A percentile compares a stretch with the other conserved stretches of the same genome.
phyloP scores from a whole-genome alignment of 2,888 invertebrate genomes.

The Yponomeuta malinellus region DNA sequence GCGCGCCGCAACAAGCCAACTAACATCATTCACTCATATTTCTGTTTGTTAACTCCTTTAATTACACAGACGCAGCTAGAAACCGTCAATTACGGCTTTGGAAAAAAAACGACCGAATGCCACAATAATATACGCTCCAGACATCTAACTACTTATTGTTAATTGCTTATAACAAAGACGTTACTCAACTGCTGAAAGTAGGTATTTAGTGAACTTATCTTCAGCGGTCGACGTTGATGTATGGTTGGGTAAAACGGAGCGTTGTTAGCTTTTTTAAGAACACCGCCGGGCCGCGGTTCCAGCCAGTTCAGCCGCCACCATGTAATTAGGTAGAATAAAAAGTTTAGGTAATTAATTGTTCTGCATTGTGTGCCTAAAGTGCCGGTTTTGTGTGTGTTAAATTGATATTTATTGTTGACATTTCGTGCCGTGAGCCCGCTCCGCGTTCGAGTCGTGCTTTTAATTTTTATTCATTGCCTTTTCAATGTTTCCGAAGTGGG shows the following conservation, averaged over 20 bases:
- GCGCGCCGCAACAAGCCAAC: slow-evolving; percentile 44
- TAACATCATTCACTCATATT: slow-evolving; percentile 36
- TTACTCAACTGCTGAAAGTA: slow-evolving; percentile 64
- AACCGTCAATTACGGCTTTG: slow-evolving; percentile 62
- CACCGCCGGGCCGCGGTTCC: slow-evolving; percentile 31
- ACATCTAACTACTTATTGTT: slow-evolving; percentile 60
- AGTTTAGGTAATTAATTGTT: slow-evolving; percentile 65
- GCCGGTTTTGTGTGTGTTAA: slow-evolving; percentile 46
- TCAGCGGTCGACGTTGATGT: slow-evolving; percentile 57
- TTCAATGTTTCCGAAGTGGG: slow-evolving; percentile 22
- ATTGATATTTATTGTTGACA: slow-evolving; percentile 68
- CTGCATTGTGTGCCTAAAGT: slow-evolving; percentile 37
- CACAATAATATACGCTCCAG: slow-evolving; percentile 34
- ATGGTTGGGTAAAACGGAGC: slow-evolving; percentile 51
- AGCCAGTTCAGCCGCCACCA: slow-evolving; percentile 45
- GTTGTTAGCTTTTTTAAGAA: slow-evolving; percentile 38
- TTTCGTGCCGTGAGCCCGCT: slow-evolving; percentile 48
- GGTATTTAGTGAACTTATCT: slow-evolving; percentile 61
- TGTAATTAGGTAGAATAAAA: slow-evolving; percentile 64
- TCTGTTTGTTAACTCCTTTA: slow-evolving; percentile 62
- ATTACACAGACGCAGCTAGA: slow-evolving; percentile 48
- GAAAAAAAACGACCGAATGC: slow-evolving; percentile 49
- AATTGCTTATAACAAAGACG: slow-evolving; percentile 72
- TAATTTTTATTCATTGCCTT: slow-evolving; percentile 34
- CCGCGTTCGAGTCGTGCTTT: slow-evolving; percentile 31